Conservation (phyloP, 1,140 invertebrate genomes). For the Leptestheria dahalacensis region DNA sequence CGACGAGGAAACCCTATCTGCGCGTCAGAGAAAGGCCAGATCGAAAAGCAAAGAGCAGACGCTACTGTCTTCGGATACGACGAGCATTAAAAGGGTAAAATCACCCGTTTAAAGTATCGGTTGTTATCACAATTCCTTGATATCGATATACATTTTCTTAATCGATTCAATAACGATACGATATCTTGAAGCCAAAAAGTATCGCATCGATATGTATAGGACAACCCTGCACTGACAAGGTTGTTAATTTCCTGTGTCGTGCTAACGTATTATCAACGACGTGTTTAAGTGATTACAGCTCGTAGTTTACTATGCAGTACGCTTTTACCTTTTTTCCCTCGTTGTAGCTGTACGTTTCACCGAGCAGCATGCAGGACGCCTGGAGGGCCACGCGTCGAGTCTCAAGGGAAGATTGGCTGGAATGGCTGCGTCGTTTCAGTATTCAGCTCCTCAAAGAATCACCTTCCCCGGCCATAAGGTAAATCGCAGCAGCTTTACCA, state of each 20-base stretch:
- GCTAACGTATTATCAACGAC: too few relatives aligned
- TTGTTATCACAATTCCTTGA: too few relatives aligned
- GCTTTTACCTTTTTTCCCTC: neutral
- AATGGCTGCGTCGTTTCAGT: conserved; percentile 83
- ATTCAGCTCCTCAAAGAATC: conserved; percentile 91
- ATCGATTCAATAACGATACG: too few relatives aligned
- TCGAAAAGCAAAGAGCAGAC: conserved; percentile 40
- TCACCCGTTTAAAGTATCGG: too few relatives aligned
- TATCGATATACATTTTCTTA: too few relatives aligned
- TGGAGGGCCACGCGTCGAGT: conserved; percentile 80
- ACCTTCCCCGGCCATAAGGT: conserved; percentile 74
- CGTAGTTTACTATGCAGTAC: too few relatives aligned
- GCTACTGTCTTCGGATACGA: conserved; percentile 44
- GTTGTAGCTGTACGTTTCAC: conserved; percentile 53
- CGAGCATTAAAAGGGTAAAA: conserved; percentile 46
- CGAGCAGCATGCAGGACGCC: conserved; percentile 66
- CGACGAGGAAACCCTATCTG: conserved; percentile 42
- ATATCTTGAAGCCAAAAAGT: too few relatives aligned
- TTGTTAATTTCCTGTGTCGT: too few relatives aligned
- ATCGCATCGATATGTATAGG: too few relatives aligned
- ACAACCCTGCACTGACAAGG: too few relatives aligned
- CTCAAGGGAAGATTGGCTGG: conserved; percentile 96
- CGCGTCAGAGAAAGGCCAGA: conserved; percentile 35
- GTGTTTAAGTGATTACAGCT: too few relatives aligned
- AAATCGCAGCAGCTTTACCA: neutral